Evolutionary conservation across 2,888 invertebrate species (phyloP).

Genomic region (Pyrrhia umbra): DNA sequence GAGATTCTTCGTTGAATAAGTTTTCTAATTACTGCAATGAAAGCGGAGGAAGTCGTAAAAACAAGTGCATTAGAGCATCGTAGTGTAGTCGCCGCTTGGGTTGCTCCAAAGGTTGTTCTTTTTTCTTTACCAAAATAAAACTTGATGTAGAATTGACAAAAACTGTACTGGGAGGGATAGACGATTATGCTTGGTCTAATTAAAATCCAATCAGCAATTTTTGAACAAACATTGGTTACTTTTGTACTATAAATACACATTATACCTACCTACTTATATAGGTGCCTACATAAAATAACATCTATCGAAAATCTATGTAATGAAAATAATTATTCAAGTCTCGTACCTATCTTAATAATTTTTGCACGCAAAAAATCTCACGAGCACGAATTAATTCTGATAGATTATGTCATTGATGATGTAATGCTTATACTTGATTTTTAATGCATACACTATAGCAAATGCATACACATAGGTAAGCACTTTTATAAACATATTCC

Average conservation of each 20-base stretch:
- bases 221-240: too few species aligned
- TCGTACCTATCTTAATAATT: background rate
- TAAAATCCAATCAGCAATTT: background rate
- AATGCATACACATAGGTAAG: too few species aligned
- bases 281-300: too few species aligned
- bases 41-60: background rate
- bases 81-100: background rate
- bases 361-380: conserved; percentile 2
- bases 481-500: too few species aligned
- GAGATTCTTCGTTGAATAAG: conserved; percentile 30
- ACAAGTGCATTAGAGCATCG: background rate
- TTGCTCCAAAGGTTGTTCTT: background rate
- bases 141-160: background rate
- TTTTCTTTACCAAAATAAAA: too few species aligned
- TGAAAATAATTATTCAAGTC: background rate
- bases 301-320: background rate
- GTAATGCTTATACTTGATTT: too few species aligned
- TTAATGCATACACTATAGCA: too few species aligned
- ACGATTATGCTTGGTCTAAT: background rate
- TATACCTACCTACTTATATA: too few species aligned
- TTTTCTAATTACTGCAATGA: conserved; percentile 22
- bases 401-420: conserved; percentile 41
- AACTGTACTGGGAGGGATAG: background rate
- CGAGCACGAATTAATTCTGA: conserved; percentile 10
- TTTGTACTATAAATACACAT: too few species aligned